Base-by-base conservation (phyloP, 2,797 vertebrate species). In the Natrix natrix region DNA sequence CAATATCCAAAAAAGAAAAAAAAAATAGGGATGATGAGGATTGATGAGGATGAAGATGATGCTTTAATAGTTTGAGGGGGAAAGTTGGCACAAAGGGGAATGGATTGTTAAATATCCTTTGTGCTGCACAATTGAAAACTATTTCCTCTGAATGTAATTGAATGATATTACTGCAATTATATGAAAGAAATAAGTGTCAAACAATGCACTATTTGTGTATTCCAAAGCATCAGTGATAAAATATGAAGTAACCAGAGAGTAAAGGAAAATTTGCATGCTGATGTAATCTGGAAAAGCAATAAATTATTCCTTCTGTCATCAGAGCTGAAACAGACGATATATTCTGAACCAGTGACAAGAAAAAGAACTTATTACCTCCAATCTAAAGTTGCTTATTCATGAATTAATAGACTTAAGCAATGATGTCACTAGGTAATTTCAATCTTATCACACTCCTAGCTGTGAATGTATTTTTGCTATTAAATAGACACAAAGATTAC, bases 151-250 rank as follows among this genome's bases (percentile, higher is more conserved):
- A 90, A 78, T 32, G 28, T 69, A 74, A 63, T 78, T 17, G n/a
- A 74, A 93, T 56, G 63, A 78, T 63, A 10, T 24, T 89, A 88
- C 55, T 90, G 83, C 57, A 91, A 89, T 4, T 74, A 78, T 92
- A 87, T 61, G 55, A 78, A 69, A 22, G 74, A 66, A 26, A 52
- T 6, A 4, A 16, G 5, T n/a, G n/a, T 88, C 61, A 92, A 91
- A 92, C 32, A 87, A 88, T 74, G 32, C 32, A 87, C 6, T 86
- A 54, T 69, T 59, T 74, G 14, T 90, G 86, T 32, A 61, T 88
- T 88, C 26, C 32, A 66, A 56, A 60, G 88, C 8, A 59, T 32
- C 63, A 89, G 32, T 37, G 14, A 22, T 56, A 60, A 74, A 37
- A 55, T 28, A 60, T 86, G 43, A 43, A n/a, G 3, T 22, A 11